These are phyloP conservation scores for Acrobeloides nanus DNA, from an alignment of 2,888 invertebrate species.

Conservation along the genomic window DNA sequence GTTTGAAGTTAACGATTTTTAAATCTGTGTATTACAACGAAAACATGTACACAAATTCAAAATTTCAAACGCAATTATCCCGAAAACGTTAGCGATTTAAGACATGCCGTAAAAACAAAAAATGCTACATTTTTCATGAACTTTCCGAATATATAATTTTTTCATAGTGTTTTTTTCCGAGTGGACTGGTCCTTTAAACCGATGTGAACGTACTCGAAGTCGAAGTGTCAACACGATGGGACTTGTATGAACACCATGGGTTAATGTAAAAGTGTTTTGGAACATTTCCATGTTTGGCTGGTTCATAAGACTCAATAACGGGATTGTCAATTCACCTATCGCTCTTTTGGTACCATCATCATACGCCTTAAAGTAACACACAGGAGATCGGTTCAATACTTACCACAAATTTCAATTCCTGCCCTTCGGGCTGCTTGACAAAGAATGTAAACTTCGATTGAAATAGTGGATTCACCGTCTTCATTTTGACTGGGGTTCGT, in stretches of 20 bases:
- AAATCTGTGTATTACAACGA: too few relatives aligned
- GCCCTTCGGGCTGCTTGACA: slow-evolving; percentile 80
- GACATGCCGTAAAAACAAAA: too few relatives aligned
- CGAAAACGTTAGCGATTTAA: too few relatives aligned
- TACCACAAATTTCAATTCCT: slow-evolving; percentile 70
- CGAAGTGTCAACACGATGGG: slow-evolving; percentile 48
- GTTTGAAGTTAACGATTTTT: too few relatives aligned
- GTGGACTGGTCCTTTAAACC: too few relatives aligned
- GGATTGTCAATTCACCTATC: slow-evolving; percentile 40
- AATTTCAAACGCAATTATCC: too few relatives aligned
- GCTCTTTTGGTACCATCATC: slow-evolving; percentile 44
- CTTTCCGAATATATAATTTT: too few relatives aligned
- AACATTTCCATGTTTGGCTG: slow-evolving; percentile 50
- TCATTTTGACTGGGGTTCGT: slow-evolving; percentile 47
- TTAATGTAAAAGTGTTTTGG: slow-evolving; percentile 44
- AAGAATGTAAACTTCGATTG: slow-evolving; percentile 89
- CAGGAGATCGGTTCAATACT: background rate
- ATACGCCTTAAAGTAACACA: slow-evolving; percentile 33
- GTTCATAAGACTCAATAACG: slow-evolving; percentile 35
- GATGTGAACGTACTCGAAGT: slow-evolving; percentile 26
- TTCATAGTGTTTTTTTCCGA: too few relatives aligned
- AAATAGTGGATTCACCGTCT: slow-evolving; percentile 83
- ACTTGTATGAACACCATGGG: slow-evolving; percentile 46
- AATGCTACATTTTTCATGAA: too few relatives aligned
- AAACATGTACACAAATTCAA: too few relatives aligned